phyloP scores from a whole-genome alignment of 2,797 vertebrate genomes.

The Sylvilagus floridanus region DNA sequence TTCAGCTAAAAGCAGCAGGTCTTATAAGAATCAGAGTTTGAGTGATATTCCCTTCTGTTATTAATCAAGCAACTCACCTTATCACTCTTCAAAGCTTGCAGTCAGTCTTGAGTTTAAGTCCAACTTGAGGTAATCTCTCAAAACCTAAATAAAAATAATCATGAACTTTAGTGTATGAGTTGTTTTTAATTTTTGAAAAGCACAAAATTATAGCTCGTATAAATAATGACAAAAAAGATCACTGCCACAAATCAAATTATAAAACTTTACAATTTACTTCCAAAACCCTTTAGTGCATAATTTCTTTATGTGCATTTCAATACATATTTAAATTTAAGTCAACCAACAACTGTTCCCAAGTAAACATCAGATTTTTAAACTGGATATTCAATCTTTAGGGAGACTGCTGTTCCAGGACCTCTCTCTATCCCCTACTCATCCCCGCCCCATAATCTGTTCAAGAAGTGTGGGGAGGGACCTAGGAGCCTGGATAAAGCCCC shows the following conservation, averaged over 20 bases:
- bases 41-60: background rate
- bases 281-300: constrained; percentile 46
- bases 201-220: background rate
- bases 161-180: constrained; percentile 37
- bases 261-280: background rate
- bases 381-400: background rate
- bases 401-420: background rate
- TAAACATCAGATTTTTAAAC: constrained; percentile 32
- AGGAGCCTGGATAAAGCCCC: background rate
- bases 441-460: background rate
- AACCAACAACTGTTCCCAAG: background rate
- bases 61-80: constrained; percentile 38
- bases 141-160: constrained; percentile 71
- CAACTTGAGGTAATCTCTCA: constrained; percentile 53
- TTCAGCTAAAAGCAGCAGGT: background rate
- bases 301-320: background rate
- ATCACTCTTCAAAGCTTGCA: constrained; percentile 11
- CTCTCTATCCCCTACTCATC: too few relatives aligned
- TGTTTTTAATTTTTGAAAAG: constrained; percentile 51
- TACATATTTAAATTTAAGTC: background rate
- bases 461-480: background rate
- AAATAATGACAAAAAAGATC: background rate
- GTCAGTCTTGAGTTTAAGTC: constrained; percentile 43
- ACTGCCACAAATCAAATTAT: background rate
- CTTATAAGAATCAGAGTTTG: background rate